These are phyloP conservation scores for Trissoscelio sp. DNA, from an alignment of 2,888 invertebrate genomes.

Conservation along the genomic window DNA sequence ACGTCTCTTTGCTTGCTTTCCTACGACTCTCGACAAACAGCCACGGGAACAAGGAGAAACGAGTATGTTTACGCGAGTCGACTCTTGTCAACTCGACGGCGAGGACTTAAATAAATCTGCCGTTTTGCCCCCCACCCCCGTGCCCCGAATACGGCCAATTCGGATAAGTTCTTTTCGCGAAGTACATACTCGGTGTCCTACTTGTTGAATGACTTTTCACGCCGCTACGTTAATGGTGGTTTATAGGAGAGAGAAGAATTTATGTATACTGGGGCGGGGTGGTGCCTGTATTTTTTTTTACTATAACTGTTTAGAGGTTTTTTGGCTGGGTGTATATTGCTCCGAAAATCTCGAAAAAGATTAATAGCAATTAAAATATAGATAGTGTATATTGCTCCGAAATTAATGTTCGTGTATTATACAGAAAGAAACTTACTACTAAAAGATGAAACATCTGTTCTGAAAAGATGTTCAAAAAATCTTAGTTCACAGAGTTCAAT, in stretches of 20 bases:
- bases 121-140: conserved; percentile 71
- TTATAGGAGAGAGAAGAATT: conserved; percentile 23
- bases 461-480: no score
- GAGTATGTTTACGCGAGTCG: conserved; percentile 83
- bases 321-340: no score
- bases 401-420: no score
- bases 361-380: no score
- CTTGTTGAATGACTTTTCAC: conserved; percentile 65
- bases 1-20: conserved; percentile 53
- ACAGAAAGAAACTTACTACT: no score
- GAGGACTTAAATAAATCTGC: conserved; percentile 82
- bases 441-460: no score
- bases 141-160: conserved; percentile 52
- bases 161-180: conserved; percentile 63
- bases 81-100: conserved; percentile 82
- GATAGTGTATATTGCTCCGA: no score
- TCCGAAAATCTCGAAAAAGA: no score
- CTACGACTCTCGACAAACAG: conserved; percentile 74
- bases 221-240: conserved; percentile 45
- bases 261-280: not conserved
- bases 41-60: conserved; percentile 82
- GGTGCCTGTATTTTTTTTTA: no score
- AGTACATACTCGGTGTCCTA: conserved; percentile 58
- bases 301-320: no score
- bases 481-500: no score